phyloP scores from a whole-genome alignment of 1,140 invertebrate genomes.

The Drosophila yakuba region DNA sequence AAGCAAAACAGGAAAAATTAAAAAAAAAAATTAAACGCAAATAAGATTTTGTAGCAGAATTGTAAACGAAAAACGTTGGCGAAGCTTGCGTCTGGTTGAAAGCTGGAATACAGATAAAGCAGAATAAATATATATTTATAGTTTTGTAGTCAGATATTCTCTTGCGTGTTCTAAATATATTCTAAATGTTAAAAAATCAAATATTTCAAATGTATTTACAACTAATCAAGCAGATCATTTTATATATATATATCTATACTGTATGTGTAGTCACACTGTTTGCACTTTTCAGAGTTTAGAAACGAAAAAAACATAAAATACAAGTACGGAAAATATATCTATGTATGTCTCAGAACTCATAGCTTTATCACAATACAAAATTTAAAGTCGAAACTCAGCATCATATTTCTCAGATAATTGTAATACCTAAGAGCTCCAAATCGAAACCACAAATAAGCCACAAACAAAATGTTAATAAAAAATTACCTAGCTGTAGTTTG shows the following conservation, averaged over 20 bases:
- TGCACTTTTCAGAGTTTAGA: conserved; percentile 78
- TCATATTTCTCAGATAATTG: conserved; percentile 41
- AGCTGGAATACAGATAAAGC: conserved; percentile 27
- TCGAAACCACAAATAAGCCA: not conserved
- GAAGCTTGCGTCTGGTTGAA: conserved; percentile 24
- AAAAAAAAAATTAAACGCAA: not conserved
- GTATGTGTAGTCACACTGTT: conserved; percentile 58
- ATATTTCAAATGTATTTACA: conserved; percentile 56
- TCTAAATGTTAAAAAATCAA: conserved; percentile 65
- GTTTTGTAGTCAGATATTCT: conserved; percentile 53
- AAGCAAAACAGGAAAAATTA: conserved; percentile 16
- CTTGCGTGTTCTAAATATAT: conserved; percentile 75
- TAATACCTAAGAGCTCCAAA: conserved; percentile 35
- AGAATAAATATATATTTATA: conserved; percentile 52
- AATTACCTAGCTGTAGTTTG: conserved; percentile 48
- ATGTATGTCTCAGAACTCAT: conserved; percentile 30
- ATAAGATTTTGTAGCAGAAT: conserved; percentile 31
- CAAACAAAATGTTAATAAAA: conserved; percentile 31
- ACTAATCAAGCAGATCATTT: conserved; percentile 52
- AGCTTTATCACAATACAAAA: conserved; percentile 30
- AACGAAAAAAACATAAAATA: conserved; percentile 34
- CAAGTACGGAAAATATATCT: conserved; percentile 12
- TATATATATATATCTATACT: conserved; percentile 50
- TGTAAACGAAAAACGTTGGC: conserved; percentile 26
- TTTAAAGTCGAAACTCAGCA: conserved; percentile 24